Evolutionary conservation across 2,797 vertebrate species (phyloP), one percentile per base, ranked within the genome.

Genomic region (Avahi laniger): DNA sequence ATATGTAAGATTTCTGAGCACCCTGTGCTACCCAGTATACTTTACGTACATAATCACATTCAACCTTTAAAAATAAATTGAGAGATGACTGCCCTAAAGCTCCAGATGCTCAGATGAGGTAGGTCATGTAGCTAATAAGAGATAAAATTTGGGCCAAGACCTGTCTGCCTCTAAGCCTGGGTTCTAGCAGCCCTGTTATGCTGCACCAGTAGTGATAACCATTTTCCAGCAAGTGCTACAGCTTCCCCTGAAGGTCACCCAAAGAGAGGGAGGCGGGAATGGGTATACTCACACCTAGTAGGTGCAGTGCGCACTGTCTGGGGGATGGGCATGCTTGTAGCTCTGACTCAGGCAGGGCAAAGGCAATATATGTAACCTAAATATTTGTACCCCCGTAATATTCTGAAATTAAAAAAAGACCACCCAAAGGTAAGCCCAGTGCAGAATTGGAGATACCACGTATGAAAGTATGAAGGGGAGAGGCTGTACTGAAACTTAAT

Each of bases 21-120:
- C 26, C 38, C 5, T 1, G 13, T 33, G 38, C 2, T 50, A 38
- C 18, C 73, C 15, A 75, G 63, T 46, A 11, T 9, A 12, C 46
- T 46, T 50, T 50, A 24, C 17, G 10, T 7, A 20, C 0, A 1
- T 14, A 13, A 26, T 48, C 30, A 76, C 15, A 67, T 13, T 24
- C 52, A 46, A 18, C 15, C 33, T 94, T 73, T 61, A 57, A 69
- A 35, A 92, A 81, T 70, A 41, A 46, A 80, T 43, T 70, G 41
- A 41, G 41, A 52, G 57, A 43, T 20, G 9, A 57, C 1, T 13
- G 30, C 7, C 9, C 41, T 33, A 18, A 17, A 50, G 52, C 33
- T 82, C 33, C 15, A 13, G 80, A 18, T 11, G 52, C 22, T 85
- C 33, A 3, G 57, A 52, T 7, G 41, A 35, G 70, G 10, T 0